Conservation (phyloP, 2,888 invertebrate species). For the Chloromyia formosa region DNA sequence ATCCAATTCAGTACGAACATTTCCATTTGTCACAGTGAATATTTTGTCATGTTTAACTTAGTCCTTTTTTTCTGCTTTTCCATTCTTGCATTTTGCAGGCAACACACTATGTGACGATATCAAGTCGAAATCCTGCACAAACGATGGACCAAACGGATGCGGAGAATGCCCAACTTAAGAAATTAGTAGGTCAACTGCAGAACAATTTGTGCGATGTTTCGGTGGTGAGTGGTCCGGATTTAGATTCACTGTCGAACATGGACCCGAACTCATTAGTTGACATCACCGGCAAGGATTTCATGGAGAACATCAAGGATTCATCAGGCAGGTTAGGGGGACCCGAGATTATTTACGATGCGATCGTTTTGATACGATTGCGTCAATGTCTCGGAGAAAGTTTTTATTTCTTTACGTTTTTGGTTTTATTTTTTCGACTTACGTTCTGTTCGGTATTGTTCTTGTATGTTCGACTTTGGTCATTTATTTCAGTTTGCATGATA, state of each 20-base stretch:
- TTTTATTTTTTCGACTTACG: constrained; percentile 34
- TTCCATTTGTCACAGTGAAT: not conserved
- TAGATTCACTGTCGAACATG: constrained; percentile 88
- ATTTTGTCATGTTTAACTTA: not conserved
- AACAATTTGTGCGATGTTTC: constrained; percentile 87
- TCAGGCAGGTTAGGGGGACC: constrained; percentile 72
- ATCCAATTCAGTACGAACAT: too few species aligned
- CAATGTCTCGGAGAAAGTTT: constrained; percentile 57
- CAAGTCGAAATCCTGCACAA: constrained; percentile 63
- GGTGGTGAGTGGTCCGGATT: constrained; percentile 81
- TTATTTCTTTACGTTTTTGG: constrained; percentile 48
- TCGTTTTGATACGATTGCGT: constrained; percentile 43
- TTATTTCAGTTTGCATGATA: constrained; percentile 7
- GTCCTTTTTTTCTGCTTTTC: not conserved
- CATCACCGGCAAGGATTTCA: constrained; percentile 79
- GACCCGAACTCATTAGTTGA: constrained; percentile 88
- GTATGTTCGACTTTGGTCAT: constrained; percentile 4
- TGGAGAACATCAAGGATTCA: constrained; percentile 74
- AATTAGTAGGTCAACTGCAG: constrained; percentile 78
- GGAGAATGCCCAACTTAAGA: constrained; percentile 70
- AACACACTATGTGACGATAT: constrained; percentile 63
- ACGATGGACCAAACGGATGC: constrained; percentile 63
- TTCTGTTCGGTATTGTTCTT: too few species aligned
- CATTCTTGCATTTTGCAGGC: constrained; percentile 56
- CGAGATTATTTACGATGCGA: too few species aligned